phyloP scores from a whole-genome alignment of 2,113 vertebrate species.

The Larimichthys crocea region DNA sequence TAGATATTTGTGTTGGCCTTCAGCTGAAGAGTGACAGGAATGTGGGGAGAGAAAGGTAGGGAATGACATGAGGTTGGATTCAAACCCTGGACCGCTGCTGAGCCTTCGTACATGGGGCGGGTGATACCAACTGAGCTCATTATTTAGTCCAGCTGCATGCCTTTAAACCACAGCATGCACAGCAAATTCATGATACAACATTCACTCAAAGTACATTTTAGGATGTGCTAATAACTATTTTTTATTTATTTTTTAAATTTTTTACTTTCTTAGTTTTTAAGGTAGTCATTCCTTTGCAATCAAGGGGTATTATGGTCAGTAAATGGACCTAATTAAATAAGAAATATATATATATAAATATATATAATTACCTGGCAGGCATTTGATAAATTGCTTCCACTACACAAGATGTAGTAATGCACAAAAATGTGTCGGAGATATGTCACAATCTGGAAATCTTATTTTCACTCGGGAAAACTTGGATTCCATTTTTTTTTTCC shows the following conservation, averaged over 20 bases:
- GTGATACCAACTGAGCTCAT: background rate
- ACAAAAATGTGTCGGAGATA: background rate
- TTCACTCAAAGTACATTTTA: no score
- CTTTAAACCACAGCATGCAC: background rate
- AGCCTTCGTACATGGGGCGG: no score
- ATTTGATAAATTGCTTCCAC: background rate
- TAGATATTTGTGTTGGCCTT: no score
- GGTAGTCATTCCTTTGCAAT: background rate
- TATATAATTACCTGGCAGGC: background rate
- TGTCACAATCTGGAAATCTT: constrained; percentile 11
- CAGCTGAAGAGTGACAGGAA: no score
- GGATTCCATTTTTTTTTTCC: background rate
- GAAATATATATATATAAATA: background rate
- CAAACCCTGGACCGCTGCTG: no score
- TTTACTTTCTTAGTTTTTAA: background rate
- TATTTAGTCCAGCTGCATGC: no score
- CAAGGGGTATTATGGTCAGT: background rate
- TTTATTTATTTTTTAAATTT: no score
- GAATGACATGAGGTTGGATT: no score
- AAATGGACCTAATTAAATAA: background rate
- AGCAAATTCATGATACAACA: background rate
- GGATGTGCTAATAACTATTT: background rate
- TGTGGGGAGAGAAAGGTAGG: no score
- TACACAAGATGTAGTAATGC: background rate
- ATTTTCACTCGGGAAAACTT: constrained; percentile 10